These are phyloP conservation scores for Apantesis nais DNA, from an alignment of 2,888 invertebrate species.

Conservation along the genomic window DNA sequence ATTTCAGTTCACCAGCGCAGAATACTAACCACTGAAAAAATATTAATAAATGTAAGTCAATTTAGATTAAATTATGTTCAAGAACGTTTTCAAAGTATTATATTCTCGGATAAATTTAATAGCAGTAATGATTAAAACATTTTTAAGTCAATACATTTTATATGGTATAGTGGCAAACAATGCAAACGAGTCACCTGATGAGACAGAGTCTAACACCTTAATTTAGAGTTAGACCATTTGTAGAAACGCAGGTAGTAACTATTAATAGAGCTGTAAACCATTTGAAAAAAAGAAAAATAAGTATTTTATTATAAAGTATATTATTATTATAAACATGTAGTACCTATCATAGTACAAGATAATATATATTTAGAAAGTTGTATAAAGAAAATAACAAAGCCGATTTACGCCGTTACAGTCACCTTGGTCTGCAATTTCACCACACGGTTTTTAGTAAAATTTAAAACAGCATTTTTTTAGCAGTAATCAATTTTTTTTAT, in stretches of 20 bases:
- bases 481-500: not conserved
- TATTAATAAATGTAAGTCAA: not conserved
- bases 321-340: too few relatives aligned
- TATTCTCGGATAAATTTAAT: too few relatives aligned
- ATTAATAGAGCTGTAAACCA: not conserved
- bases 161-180: too few relatives aligned
- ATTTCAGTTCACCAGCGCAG: constrained; percentile 66
- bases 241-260: not conserved
- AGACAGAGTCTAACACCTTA: not conserved
- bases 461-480: not conserved
- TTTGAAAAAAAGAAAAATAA: not conserved
- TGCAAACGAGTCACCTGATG: too few relatives aligned
- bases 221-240: not conserved
- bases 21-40: constrained; percentile 71
- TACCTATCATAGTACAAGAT: too few relatives aligned
- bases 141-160: too few relatives aligned
- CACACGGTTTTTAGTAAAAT: not conserved
- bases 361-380: not conserved
- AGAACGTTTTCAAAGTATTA: not conserved
- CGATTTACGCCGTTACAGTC: not conserved
- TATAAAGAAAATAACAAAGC: not conserved
- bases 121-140: too few relatives aligned
- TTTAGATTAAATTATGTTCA: not conserved
- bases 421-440: too few relatives aligned
- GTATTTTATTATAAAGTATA: too few relatives aligned